Conservation (phyloP, 2,797 vertebrate genomes). For the Falco berigora region DNA sequence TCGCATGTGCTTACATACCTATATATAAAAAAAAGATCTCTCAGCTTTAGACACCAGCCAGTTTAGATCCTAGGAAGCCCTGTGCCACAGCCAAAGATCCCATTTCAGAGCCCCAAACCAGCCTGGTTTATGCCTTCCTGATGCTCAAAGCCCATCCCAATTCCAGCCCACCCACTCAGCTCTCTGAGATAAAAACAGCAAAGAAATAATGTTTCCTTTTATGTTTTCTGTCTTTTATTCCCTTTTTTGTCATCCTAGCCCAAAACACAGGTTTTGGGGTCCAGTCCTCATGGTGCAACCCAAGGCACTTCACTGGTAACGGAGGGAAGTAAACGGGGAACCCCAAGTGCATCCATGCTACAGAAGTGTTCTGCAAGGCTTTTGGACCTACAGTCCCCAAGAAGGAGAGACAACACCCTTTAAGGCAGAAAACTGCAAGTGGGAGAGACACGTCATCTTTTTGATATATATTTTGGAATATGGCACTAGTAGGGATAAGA, state of each 20-base stretch:
- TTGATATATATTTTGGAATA: background rate
- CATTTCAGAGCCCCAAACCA: background rate
- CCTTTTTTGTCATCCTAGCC: background rate
- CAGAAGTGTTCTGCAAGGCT: background rate
- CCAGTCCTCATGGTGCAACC: background rate
- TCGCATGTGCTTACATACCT: rapidly evolving
- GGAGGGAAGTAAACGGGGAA: background rate
- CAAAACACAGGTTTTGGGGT: background rate
- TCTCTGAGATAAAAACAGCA: background rate
- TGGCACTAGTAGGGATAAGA: background rate
- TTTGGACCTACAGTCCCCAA: rapidly evolving
- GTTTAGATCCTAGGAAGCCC: background rate
- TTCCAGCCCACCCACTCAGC: too few species aligned
- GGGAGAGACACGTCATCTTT: background rate
- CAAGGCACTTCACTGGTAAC: background rate
- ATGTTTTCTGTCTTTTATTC: background rate
- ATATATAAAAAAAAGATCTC: background rate
- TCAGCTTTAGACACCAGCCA: background rate
- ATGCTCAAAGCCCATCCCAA: background rate
- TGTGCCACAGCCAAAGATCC: background rate
- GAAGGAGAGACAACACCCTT: background rate
- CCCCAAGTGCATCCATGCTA: rapidly evolving
- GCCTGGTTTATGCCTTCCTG: background rate
- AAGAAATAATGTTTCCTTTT: background rate
- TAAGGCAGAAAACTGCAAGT: background rate